Evolutionary conservation across 2,797 vertebrate genomes (phyloP).

Genomic region (Hipposideros larvatus): DNA sequence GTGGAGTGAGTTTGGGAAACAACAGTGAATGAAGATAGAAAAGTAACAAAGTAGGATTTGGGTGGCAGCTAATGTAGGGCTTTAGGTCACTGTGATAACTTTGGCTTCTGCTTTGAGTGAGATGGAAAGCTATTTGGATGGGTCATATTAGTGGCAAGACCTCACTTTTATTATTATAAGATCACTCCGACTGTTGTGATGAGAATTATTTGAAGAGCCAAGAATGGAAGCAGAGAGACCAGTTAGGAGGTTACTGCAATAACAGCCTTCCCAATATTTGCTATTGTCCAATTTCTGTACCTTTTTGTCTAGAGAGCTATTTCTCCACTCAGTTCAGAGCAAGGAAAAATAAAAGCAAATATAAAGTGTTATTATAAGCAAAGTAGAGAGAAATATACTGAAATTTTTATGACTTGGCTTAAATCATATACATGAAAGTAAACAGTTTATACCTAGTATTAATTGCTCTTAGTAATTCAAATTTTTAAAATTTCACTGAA

Average conservation of each 20-base stretch:
- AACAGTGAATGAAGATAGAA: neutral
- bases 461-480: neutral
- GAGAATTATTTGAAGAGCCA: conserved; percentile 38
- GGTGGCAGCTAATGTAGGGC: neutral
- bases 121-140: neutral
- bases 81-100: neutral
- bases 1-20: neutral
- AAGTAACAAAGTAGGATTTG: neutral
- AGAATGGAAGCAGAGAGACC: conserved; percentile 45
- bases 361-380: neutral
- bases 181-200: neutral
- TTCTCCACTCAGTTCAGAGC: neutral
- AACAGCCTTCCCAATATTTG: conserved; percentile 20
- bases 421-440: neutral
- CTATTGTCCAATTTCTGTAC: neutral
- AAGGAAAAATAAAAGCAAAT: conserved; percentile 41
- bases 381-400: conserved; percentile 6
- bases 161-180: conserved; percentile 35
- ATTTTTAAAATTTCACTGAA: neutral
- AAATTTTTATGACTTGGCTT: conserved; percentile 35
- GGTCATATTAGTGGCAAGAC: neutral
- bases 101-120: conserved; percentile 5
- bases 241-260: conserved; percentile 40
- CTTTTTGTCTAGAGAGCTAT: neutral
- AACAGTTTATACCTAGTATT: neutral